These are phyloP conservation scores for Drosophila mimetica DNA, from an alignment of 2,888 invertebrate genomes.

Conservation along the genomic window DNA sequence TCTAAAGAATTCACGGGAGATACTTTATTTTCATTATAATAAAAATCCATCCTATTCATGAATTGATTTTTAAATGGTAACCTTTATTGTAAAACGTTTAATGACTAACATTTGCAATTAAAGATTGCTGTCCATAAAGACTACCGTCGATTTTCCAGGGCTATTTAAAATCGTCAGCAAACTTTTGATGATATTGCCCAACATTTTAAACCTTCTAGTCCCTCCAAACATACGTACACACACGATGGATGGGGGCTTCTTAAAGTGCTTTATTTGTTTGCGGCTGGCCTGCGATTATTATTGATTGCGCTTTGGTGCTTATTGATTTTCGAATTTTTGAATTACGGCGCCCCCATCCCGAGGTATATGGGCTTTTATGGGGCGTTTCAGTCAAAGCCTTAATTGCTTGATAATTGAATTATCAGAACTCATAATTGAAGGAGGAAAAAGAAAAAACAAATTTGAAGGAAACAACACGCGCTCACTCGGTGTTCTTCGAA, in stretches of 20 bases:
- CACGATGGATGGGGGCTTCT: constrained; percentile 15
- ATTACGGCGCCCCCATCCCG: background rate
- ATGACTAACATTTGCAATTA: background rate
- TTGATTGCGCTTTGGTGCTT: constrained; percentile 55
- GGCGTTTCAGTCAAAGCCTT: constrained; percentile 56
- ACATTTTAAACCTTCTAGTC: background rate
- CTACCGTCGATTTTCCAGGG: background rate
- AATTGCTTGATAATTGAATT: constrained; percentile 76
- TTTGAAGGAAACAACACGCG: constrained; percentile 57
- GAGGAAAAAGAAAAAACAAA: constrained; percentile 29
- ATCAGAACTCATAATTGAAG: constrained; percentile 70
- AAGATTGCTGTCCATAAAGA: background rate
- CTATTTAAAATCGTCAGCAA: background rate
- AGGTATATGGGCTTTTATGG: constrained; percentile 23
- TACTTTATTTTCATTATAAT: no score
- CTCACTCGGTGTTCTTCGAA: constrained; percentile 47
- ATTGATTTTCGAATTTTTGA: constrained; percentile 44
- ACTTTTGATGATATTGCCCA: background rate
- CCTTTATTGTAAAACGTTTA: no score
- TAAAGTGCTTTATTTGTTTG: constrained; percentile 46
- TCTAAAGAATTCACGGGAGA: no score
- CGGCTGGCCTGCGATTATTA: constrained; percentile 56
- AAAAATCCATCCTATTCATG: no score
- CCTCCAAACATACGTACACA: background rate
- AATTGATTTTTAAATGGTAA: no score